Conservation (phyloP, 2,888 invertebrate genomes). For the Alviniconcha strummeri region DNA sequence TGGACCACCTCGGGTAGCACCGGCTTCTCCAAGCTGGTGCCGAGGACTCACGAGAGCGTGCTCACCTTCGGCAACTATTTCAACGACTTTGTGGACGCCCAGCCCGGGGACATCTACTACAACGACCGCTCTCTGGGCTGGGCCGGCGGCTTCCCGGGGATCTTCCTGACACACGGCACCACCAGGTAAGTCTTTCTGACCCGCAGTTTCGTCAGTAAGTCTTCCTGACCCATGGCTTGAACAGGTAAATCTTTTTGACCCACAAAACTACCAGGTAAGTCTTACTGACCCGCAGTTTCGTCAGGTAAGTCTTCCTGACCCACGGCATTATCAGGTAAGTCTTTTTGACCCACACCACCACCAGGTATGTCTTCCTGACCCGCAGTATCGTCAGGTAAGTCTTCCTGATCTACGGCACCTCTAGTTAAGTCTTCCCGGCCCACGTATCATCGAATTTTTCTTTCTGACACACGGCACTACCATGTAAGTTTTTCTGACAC, state of each 20-base stretch:
- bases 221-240: neutral
- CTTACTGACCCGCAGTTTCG: neutral
- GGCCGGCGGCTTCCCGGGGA: conserved; percentile 16
- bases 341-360: neutral
- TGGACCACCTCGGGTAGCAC: conserved; percentile 29
- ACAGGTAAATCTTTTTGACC: neutral
- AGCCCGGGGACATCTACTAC: neutral
- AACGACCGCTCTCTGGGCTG: conserved; percentile 28
- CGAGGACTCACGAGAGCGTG: neutral
- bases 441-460: no score
- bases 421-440: neutral
- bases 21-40: conserved; percentile 34
- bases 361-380: no score
- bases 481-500: neutral
- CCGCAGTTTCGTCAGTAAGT: conserved; percentile 1
- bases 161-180: neutral
- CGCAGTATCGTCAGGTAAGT: neutral
- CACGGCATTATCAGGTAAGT: neutral
- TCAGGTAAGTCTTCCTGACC: conserved; percentile 10
- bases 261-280: neutral
- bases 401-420: neutral
- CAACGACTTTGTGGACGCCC: neutral
- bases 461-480: no score
- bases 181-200: neutral
- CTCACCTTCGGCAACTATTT: neutral